These are phyloP conservation scores for Eupeodes corollae DNA, from an alignment of 1,140 invertebrate genomes.

Conservation along the genomic window DNA sequence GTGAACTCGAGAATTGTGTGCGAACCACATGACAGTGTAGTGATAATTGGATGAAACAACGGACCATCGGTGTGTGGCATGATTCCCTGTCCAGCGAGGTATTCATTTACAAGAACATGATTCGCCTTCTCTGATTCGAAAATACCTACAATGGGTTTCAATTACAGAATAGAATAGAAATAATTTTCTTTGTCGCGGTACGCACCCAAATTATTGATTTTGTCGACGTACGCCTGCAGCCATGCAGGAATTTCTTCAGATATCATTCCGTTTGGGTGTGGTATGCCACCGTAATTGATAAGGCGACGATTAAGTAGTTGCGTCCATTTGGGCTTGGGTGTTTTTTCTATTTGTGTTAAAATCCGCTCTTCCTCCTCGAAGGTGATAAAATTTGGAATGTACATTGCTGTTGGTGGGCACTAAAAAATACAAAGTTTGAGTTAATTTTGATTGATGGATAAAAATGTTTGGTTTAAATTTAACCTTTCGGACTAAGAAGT, in stretches of 20 bases:
- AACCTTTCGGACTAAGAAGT: conserved; percentile 32
- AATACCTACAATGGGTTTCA: conserved; percentile 36
- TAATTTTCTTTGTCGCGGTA: neutral
- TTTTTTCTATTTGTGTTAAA: conserved; percentile 57
- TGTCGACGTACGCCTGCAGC: conserved; percentile 64
- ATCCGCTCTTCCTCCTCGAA: conserved; percentile 67
- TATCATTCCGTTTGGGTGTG: conserved; percentile 88
- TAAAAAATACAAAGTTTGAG: conserved; percentile 28
- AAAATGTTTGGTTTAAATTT: neutral
- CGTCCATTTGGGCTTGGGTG: conserved; percentile 93
- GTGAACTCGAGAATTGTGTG: conserved; percentile 77
- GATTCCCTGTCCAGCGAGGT: conserved; percentile 84
- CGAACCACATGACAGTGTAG: conserved; percentile 84
- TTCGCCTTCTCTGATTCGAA: conserved; percentile 77
- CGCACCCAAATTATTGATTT: conserved; percentile 48
- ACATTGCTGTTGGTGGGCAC: conserved; percentile 64
- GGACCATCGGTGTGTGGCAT: conserved; percentile 93
- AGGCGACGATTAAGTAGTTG: conserved; percentile 78
- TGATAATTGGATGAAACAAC: conserved; percentile 83
- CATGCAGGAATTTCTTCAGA: conserved; percentile 79
- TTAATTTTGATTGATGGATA: neutral
- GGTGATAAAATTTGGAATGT: conserved; percentile 86
- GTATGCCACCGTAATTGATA: conserved; percentile 94
- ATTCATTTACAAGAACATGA: conserved; percentile 95
- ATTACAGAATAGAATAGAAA: neutral